These are phyloP conservation scores for Heliconius eleuchia DNA, from an alignment of 1,140 invertebrate species.

Conservation along the genomic window DNA sequence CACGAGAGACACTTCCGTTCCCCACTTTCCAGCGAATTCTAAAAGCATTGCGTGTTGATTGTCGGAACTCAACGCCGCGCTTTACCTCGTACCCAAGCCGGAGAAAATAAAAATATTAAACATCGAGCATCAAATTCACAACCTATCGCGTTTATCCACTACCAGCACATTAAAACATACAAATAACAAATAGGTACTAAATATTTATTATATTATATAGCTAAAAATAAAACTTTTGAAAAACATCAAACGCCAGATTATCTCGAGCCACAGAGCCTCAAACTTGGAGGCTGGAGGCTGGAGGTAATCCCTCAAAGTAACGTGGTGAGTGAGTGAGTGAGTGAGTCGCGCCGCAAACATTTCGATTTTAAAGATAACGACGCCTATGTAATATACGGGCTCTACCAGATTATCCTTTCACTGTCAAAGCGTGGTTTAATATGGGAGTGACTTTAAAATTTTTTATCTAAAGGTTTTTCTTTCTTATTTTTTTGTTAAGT, in stretches of 20 bases:
- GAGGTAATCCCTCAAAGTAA: conserved; percentile 8
- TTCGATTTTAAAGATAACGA: conserved; percentile 47
- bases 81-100: no score
- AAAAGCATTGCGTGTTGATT: neutral
- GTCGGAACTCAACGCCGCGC: neutral
- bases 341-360: conserved; percentile 42
- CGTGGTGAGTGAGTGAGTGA: conserved; percentile 1
- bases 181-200: no score
- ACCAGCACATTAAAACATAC: neutral
- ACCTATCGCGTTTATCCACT: no score
- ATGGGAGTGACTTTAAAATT: neutral
- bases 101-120: no score
- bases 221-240: neutral
- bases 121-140: no score
- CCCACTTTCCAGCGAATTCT: neutral
- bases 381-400: conserved; percentile 17
- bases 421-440: conserved; percentile 26
- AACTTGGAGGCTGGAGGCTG: neutral
- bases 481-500: neutral
- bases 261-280: neutral
- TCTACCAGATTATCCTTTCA: conserved; percentile 37
- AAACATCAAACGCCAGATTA: conserved; percentile 2
- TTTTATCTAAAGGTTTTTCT: no score
- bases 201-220: neutral
- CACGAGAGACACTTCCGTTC: no score